Percentiles rank a stretch among this genome's conserved stretches.
Evolutionary conservation across 2,797 vertebrate genomes (phyloP).

Genomic region (Champsocephalus esox): DNA sequence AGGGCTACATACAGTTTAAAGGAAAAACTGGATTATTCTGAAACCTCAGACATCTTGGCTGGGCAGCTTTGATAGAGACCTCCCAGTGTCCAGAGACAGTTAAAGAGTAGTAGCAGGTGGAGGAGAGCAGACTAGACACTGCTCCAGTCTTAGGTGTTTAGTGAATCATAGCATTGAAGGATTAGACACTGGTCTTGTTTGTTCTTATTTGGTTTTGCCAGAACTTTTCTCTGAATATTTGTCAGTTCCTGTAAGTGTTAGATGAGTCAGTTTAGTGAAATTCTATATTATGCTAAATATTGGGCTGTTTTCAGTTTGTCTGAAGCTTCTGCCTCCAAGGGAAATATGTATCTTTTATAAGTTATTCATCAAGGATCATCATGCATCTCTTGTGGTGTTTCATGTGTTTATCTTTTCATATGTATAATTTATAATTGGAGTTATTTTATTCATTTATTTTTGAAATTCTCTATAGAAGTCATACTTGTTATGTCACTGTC

Average conservation of each 20-base stretch:
- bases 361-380: constrained; percentile 44
- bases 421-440: background rate
- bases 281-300: constrained; percentile 56
- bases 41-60: constrained; percentile 61
- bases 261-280: constrained; percentile 51
- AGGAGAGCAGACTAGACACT: background rate
- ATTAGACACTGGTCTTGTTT: constrained; percentile 33
- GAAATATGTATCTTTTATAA: constrained; percentile 22
- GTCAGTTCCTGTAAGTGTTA: constrained; percentile 40
- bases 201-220: constrained; percentile 24
- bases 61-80: constrained; percentile 52
- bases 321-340: constrained; percentile 27
- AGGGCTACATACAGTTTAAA: constrained; percentile 31
- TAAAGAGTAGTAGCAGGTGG: constrained; percentile 9
- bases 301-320: constrained; percentile 45
- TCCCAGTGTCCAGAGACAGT: constrained; percentile 40
- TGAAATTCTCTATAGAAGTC: background rate
- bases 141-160: constrained; percentile 12
- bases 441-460: constrained; percentile 24
- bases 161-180: constrained; percentile 16
- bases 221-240: constrained; percentile 46
- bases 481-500: constrained; percentile 7
- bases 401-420: constrained; percentile 27
- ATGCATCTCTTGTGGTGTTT: constrained; percentile 28
- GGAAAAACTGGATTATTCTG: constrained; percentile 63